Evolutionary conservation across 2,113 vertebrate species (phyloP), one percentile per base, ranked within the genome.

Genomic region (Ciconia boyciana): DNA sequence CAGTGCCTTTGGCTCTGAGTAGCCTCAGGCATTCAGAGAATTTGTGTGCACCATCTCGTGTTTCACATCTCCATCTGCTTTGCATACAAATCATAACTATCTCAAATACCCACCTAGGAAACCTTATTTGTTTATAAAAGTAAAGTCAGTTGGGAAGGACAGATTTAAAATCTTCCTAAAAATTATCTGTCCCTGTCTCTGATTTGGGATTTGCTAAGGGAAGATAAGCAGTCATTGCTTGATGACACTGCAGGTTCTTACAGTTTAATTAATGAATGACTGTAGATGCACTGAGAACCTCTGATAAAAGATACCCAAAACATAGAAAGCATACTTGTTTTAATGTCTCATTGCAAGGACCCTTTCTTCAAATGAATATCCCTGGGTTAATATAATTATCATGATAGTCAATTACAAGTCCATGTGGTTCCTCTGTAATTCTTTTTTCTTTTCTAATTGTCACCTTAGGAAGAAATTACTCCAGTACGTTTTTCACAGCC

Each of bases 221-320:
- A 32, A 94, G 48, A 86, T 83, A 86, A 72, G 46, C 51, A 83
- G 43, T 95, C 88, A 94, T 95, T 94, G 85, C 88, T 83, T 86
- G 83, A 71, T 75, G 88, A 58, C 79, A 60, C 39, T 68, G n/a
- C 39, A 19, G 13, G 8, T 71, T 92, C 51, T 75, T 78, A 44
- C 20, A 92, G 21, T 92, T 90, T 92, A 90, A 88, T 94, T 83
- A 93, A 68, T 65, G 62, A 83, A 41, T 44, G 48, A 86, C 41
- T 89, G 43, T 43, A 58, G 79, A 34, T 75, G 43, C 60, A 36
- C 39, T 34, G 86, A 75, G 43, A 95, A 80, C 12, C 16, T 91
- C 64, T 81, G 58, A 90, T 77, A 61, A 83, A 97, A 83, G 68
- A 86, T 71, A 70, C n/a, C 17, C 41, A 68, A 77, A 87, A 72